Evolutionary conservation across 2,888 invertebrate species (phyloP).

Genomic region (Venusia cambrica): DNA sequence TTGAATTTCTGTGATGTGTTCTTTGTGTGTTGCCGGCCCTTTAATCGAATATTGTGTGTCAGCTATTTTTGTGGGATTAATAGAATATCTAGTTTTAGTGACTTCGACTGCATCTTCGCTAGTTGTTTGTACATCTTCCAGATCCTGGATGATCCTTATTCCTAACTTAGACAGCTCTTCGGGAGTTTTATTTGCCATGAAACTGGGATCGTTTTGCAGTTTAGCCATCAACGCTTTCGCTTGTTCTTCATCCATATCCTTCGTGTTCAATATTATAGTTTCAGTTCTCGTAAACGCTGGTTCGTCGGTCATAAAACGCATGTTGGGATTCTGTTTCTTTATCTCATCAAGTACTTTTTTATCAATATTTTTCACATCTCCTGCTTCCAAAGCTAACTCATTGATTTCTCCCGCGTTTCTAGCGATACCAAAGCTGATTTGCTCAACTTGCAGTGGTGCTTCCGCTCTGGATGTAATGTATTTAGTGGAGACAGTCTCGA

Average conservation of each 20-base stretch:
- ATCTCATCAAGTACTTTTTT: constrained; percentile 67
- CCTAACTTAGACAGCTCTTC: constrained; percentile 70
- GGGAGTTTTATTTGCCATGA: constrained; percentile 68
- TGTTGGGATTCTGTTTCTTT: constrained; percentile 68
- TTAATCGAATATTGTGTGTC: constrained; percentile 57
- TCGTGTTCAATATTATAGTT: constrained; percentile 78
- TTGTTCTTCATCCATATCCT: constrained; percentile 69
- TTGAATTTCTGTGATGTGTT: constrained; percentile 88
- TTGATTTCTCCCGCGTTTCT: constrained; percentile 61
- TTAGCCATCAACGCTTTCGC: constrained; percentile 71
- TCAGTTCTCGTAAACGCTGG: constrained; percentile 73
- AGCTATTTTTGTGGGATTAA: constrained; percentile 64
- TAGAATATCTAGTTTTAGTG: constrained; percentile 69
- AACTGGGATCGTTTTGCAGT: constrained; percentile 69
- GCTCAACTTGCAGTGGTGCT: constrained; percentile 73
- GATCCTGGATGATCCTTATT: constrained; percentile 63
- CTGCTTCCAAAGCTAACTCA: constrained; percentile 65
- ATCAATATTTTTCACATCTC: constrained; percentile 66
- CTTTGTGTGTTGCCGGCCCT: constrained; percentile 48
- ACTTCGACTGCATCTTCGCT: constrained; percentile 54
- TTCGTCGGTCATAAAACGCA: constrained; percentile 70
- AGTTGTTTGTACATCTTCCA: constrained; percentile 61
- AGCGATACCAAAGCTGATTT: constrained; percentile 69
- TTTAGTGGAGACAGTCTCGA: constrained; percentile 68
- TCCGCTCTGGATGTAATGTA: constrained; percentile 64